These are phyloP conservation scores for Nebria ingens DNA, from an alignment of 1,140 invertebrate species.

Conservation along the genomic window DNA sequence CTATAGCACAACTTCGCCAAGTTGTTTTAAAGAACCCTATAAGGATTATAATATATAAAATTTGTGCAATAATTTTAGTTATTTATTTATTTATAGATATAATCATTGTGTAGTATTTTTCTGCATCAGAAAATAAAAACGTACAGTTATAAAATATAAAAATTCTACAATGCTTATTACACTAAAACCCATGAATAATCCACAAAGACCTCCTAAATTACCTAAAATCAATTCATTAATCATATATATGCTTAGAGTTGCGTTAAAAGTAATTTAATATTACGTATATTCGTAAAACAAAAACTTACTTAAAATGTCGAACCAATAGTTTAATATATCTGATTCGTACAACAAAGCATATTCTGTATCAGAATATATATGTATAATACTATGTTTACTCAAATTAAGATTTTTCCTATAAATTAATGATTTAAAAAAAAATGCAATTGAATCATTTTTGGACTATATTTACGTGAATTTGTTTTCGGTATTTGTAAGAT, in stretches of 20 bases:
- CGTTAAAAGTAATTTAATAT: slow-evolving; percentile 15
- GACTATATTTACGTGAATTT: neutral
- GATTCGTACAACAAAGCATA: slow-evolving; percentile 26
- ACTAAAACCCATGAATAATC: slow-evolving; percentile 26
- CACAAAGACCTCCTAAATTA: slow-evolving; percentile 24
- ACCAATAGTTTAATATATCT: slow-evolving; percentile 33
- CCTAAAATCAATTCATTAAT: too few species aligned
- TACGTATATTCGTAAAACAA: neutral
- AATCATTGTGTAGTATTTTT: neutral
- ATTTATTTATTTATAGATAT: neutral
- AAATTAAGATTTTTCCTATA: slow-evolving; percentile 15
- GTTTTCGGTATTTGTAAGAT: neutral
- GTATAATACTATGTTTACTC: slow-evolving; percentile 26
- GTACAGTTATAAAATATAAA: slow-evolving; percentile 18
- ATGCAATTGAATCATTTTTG: neutral
- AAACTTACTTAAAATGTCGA: slow-evolving; percentile 34
- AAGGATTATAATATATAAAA: too few species aligned
- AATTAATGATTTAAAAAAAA: slow-evolving; percentile 13
- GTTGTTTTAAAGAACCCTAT: too few species aligned
- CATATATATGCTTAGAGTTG: too few species aligned
- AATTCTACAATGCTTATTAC: slow-evolving; percentile 24
- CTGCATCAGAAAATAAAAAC: neutral
- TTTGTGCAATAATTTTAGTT: neutral
- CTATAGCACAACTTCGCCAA: too few species aligned
- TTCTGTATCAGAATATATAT: slow-evolving; percentile 27